Percentiles rank a stretch among this genome's conserved stretches.
These are phyloP conservation scores for Melinopterus prodromus DNA, from an alignment of 2,888 invertebrate species.

Conservation along the genomic window DNA sequence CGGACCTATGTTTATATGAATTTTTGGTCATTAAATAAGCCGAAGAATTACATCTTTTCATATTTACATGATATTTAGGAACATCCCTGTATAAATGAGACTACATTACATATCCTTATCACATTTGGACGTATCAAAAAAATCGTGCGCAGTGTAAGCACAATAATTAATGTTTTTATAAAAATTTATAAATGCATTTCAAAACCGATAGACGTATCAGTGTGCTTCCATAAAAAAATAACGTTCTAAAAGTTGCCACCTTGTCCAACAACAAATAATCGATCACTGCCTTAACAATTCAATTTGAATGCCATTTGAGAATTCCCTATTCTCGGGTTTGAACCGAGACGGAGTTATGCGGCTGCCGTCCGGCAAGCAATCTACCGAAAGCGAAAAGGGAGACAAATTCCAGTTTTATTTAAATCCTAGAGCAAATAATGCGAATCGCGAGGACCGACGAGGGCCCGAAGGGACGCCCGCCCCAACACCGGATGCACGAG, in stretches of 20 bases:
- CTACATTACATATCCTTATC: too few relatives aligned
- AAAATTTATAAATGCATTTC: too few relatives aligned
- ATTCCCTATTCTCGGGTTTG: neutral
- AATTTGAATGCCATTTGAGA: neutral
- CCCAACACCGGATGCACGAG: neutral
- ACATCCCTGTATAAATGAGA: too few relatives aligned
- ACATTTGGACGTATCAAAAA: too few relatives aligned
- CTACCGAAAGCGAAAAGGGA: conserved; percentile 4
- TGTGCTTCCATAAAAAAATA: too few relatives aligned
- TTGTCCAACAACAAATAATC: neutral
- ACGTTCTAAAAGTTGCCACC: neutral
- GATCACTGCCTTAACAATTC: neutral
- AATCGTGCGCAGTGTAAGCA: too few relatives aligned
- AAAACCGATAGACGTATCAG: too few relatives aligned
- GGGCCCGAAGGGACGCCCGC: conserved; percentile 33
- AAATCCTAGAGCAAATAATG: conserved; percentile 32
- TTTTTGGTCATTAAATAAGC: too few relatives aligned
- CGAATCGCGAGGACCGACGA: conserved; percentile 12
- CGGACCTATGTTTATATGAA: too few relatives aligned
- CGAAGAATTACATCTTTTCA: too few relatives aligned
- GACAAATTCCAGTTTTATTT: conserved; percentile 36
- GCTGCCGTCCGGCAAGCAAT: neutral
- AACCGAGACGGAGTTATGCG: neutral
- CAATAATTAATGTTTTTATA: too few relatives aligned
- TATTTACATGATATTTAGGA: too few relatives aligned